phyloP scores from a whole-genome alignment of 2,113 vertebrate genomes.

The Mungos mungo region DNA sequence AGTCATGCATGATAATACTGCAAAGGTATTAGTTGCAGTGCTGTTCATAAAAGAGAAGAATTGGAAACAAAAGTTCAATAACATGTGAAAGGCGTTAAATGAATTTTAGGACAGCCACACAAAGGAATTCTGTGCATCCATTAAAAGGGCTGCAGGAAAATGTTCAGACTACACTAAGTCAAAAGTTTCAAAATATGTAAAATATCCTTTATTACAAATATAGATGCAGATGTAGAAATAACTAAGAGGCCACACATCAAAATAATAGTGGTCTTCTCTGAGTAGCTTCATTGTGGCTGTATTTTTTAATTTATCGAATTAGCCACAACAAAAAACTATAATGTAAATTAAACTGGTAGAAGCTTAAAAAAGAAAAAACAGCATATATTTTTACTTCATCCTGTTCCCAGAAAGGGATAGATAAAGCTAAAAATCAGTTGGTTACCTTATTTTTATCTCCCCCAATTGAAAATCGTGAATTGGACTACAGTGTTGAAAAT shows the following conservation, averaged over 20 bases:
- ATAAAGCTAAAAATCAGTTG: background rate
- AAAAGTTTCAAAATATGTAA: background rate
- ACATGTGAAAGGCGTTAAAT: background rate
- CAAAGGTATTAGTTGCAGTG: background rate
- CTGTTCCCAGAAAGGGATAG: background rate
- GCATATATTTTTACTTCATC: background rate
- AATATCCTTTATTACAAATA: background rate
- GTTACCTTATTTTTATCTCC: background rate
- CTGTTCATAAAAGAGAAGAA: background rate
- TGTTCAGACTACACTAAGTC: background rate
- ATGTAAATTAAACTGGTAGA: background rate
- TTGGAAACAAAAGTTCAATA: constrained; percentile 9
- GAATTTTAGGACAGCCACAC: background rate
- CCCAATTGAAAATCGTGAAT: background rate
- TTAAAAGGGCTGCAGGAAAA: background rate
- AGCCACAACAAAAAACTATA: background rate
- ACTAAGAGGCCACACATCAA: background rate
- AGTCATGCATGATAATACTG: background rate
- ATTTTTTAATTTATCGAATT: constrained; percentile 15
- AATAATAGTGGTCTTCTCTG: background rate
- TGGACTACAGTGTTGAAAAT: background rate
- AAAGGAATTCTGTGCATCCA: background rate
- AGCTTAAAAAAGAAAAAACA: background rate
- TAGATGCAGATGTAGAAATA: background rate
- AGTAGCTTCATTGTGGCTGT: background rate